A percentile compares a stretch with the other conserved stretches of the same genome.
Evolutionary conservation across 92 coral and sea anemone species (phyloP).

Genomic region (Epizoanthus ramosus): DNA sequence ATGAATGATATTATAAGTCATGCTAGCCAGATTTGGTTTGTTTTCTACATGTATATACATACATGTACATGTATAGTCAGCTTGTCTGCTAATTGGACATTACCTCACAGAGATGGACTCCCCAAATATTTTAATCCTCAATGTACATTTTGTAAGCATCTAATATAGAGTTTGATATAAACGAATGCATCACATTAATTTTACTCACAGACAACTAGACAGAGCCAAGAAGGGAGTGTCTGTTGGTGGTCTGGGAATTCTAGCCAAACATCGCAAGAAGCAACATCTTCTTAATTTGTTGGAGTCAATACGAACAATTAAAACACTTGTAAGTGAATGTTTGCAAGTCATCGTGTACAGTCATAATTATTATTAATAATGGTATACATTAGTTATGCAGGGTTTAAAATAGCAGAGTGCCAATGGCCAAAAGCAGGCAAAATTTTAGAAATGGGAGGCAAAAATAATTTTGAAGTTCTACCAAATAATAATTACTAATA

Average conservation of each 20-base stretch:
- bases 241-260: slow-evolving; percentile 92
- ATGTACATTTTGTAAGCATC: background rate
- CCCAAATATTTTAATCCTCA: background rate
- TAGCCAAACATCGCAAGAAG: slow-evolving; percentile 96
- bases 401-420: no score
- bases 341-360: no score
- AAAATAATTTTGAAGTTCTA: no score
- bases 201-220: slow-evolving; percentile 77
- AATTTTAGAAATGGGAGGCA: no score
- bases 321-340: slow-evolving; percentile 76
- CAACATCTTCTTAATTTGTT: slow-evolving; percentile 87
- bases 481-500: no score
- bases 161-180: background rate
- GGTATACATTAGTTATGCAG: no score
- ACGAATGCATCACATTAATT: background rate
- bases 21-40: no score
- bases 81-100: no score
- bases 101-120: background rate
- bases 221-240: slow-evolving; percentile 93
- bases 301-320: slow-evolving; percentile 92
- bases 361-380: background rate
- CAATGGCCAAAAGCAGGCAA: no score
- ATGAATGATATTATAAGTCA: no score
- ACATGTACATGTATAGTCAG: no score
- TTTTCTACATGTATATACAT: no score